These are phyloP conservation scores for Mus caroli DNA, from an alignment of 2,797 vertebrate genomes.

Conservation along the genomic window DNA sequence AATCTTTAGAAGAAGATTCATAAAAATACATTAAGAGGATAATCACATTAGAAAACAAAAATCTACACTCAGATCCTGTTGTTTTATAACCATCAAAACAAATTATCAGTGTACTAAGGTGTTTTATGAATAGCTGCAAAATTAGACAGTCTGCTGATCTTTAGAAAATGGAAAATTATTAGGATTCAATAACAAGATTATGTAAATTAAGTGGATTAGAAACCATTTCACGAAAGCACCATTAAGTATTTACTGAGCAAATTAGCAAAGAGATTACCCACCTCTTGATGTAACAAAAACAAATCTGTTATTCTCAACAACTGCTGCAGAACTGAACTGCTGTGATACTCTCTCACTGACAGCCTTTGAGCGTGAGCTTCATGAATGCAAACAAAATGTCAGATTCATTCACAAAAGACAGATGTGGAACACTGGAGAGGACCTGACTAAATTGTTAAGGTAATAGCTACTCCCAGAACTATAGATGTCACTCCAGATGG, in stretches of 20 bases:
- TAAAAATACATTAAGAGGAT: slow-evolving; percentile 71
- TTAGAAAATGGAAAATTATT: slow-evolving; percentile 69
- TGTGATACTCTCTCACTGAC: slow-evolving; percentile 28
- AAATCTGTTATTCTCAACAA: slow-evolving; percentile 51
- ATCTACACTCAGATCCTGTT: slow-evolving; percentile 51
- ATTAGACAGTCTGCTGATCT: slow-evolving; percentile 68
- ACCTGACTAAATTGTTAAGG: no score
- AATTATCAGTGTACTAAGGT: slow-evolving; percentile 51
- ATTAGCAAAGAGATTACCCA: slow-evolving; percentile 84
- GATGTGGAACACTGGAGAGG: neutral
- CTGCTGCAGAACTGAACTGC: slow-evolving; percentile 27
- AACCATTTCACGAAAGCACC: slow-evolving; percentile 82
- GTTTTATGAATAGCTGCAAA: slow-evolving; percentile 67
- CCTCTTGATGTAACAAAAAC: slow-evolving; percentile 79
- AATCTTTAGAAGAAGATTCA: slow-evolving; percentile 65
- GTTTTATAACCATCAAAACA: slow-evolving; percentile 66
- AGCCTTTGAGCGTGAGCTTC: neutral
- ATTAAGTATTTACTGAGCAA: slow-evolving; percentile 80
- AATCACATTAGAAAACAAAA: slow-evolving; percentile 65
- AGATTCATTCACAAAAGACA: neutral
- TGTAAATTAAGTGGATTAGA: slow-evolving; percentile 73
- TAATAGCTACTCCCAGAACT: neutral
- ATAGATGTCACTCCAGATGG: neutral
- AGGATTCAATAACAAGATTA: slow-evolving; percentile 72
- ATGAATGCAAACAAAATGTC: neutral